A percentile compares a stretch with the other conserved stretches of the same genome.
Evolutionary conservation across 2,113 vertebrate genomes (phyloP).

Genomic region (Thinocorus orbignyianus): DNA sequence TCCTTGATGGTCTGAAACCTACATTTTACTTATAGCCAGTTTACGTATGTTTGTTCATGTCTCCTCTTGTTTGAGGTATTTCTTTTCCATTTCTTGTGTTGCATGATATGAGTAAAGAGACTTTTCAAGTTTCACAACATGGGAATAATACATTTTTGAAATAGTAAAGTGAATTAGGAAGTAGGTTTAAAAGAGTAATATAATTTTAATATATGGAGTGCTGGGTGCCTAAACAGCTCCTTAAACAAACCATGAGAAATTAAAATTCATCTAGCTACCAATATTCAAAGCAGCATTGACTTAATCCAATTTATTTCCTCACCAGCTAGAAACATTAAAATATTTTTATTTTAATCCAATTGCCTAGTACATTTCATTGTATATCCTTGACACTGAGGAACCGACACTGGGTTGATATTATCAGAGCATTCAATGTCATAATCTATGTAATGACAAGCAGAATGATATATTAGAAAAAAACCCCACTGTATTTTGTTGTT

Average conservation of each 20-base stretch:
- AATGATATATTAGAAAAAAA: not conserved
- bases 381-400: not conserved
- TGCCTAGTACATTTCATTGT: not conserved
- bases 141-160: not conserved
- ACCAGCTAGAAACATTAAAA: no score
- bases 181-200: not conserved
- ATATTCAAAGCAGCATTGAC: not conserved
- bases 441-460: not conserved
- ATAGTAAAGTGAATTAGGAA: not conserved
- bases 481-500: rapidly evolving
- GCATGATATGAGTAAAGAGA: not conserved
- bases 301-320: constrained; percentile 9
- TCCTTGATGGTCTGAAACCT: not conserved
- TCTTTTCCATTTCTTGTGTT: not conserved
- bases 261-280: not conserved
- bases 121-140: not conserved
- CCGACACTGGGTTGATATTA: not conserved
- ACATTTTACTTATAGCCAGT: not conserved
- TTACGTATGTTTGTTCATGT: not conserved
- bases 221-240: not conserved
- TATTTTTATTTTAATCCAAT: not conserved
- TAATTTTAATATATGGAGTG: not conserved
- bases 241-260: not conserved
- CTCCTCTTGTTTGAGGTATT: not conserved
- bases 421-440: not conserved